A percentile compares a stretch with the other conserved stretches of the same genome.
Conservation (phyloP, 1,140 invertebrate genomes). For the Tribolium madens region DNA sequence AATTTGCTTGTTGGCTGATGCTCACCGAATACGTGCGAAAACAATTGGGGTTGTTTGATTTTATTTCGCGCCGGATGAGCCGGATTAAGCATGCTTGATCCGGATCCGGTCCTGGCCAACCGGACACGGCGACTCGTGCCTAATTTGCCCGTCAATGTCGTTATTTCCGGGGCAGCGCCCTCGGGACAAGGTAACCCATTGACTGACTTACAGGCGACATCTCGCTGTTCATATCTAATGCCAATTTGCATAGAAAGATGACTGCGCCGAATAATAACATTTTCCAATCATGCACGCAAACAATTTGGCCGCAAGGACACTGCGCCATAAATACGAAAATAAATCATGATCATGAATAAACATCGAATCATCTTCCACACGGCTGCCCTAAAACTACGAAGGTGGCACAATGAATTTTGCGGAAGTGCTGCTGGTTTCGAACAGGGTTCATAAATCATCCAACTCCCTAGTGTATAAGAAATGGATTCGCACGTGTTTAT, state of each 20-base stretch:
- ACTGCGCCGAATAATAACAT: constrained; percentile 1
- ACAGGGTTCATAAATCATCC: constrained; percentile 3
- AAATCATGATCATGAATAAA: constrained; percentile 7
- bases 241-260: constrained; percentile 8
- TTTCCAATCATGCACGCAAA: constrained; percentile 9
- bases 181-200: constrained; percentile 23
- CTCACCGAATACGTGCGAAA: constrained; percentile 5
- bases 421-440: neutral
- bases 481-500: constrained; percentile 29
- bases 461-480: neutral
- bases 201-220: constrained; percentile 23
- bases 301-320: constrained; percentile 13
- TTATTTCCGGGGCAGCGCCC: constrained; percentile 18
- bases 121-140: constrained; percentile 28
- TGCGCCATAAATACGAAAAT: constrained; percentile 5
- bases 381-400: neutral
- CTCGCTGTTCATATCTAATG: constrained; percentile 18
- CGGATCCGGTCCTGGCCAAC: constrained; percentile 26
- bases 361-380: constrained; percentile 18
- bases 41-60: constrained; percentile 29
- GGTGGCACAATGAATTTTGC: constrained; percentile 15
- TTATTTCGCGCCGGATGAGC: constrained; percentile 21
- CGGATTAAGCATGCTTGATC: constrained; percentile 15
- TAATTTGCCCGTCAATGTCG: constrained; percentile 35
- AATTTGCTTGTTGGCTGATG: constrained; percentile 28